Evolutionary conservation across 2,113 vertebrate species (phyloP).

Genomic region (Rhea pennata): DNA sequence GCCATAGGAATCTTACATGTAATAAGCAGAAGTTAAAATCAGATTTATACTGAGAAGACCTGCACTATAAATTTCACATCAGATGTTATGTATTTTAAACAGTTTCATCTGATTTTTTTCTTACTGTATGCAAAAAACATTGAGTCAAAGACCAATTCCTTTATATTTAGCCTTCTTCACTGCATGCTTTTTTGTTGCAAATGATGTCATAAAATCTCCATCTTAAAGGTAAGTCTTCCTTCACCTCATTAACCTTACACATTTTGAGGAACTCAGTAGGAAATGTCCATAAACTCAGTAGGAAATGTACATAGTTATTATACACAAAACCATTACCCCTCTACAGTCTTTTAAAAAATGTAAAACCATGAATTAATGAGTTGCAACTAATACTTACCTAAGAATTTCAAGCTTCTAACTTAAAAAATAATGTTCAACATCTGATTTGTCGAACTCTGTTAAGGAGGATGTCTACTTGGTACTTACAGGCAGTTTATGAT

Average conservation of each 20-base stretch:
- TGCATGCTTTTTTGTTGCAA: not conserved
- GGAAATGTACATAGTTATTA: not conserved
- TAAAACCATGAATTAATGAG: not conserved
- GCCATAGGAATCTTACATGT: not conserved
- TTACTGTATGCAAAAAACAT: not conserved
- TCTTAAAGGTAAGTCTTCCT: not conserved
- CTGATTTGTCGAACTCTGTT: not conserved
- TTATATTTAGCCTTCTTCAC: not conserved
- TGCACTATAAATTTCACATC: not conserved
- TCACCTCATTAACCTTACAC: not conserved
- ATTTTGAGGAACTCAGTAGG: not conserved
- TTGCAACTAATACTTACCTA: not conserved
- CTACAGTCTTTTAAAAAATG: not conserved
- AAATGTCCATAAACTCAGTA: not conserved
- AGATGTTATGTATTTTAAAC: not conserved
- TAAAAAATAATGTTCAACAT: not conserved
- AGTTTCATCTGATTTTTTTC: not conserved
- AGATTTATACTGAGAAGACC: not conserved
- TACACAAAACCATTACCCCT: not conserved
- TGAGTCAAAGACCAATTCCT: not conserved
- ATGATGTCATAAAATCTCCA: not conserved
- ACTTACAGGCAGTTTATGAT: slow-evolving; percentile 86
- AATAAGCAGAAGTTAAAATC: not conserved
- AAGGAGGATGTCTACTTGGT: not conserved
- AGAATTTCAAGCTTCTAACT: not conserved